These are phyloP conservation scores for Lottia scabra DNA, from an alignment of 2,888 invertebrate genomes.

Conservation along the genomic window DNA sequence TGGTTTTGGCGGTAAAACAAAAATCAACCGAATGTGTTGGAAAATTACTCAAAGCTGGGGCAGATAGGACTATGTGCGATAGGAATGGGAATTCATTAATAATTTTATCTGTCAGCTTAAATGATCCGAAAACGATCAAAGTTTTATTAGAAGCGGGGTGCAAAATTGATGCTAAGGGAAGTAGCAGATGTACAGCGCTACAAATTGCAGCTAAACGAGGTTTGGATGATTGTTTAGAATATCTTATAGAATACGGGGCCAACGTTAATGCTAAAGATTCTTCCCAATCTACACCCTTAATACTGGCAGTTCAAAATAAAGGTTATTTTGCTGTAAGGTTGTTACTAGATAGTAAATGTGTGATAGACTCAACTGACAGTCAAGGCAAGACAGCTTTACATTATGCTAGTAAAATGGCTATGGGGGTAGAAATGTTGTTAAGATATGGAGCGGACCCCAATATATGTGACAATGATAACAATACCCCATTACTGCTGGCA, in stretches of 20 bases:
- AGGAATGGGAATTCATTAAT: constrained; percentile 38
- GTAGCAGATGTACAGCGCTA: constrained; percentile 40
- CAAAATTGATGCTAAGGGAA: constrained; percentile 30
- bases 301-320: constrained; percentile 47
- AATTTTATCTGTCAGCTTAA: constrained; percentile 39
- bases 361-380: constrained; percentile 48
- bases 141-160: constrained; percentile 31
- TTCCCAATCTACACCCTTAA: constrained; percentile 55
- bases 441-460: constrained; percentile 59
- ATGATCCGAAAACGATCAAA: constrained; percentile 30
- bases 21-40: constrained; percentile 27
- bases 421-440: constrained; percentile 53
- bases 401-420: constrained; percentile 58
- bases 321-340: constrained; percentile 38
- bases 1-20: constrained; percentile 36
- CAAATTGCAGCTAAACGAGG: constrained; percentile 53
- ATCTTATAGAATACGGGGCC: constrained; percentile 47
- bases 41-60: constrained; percentile 30
- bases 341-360: constrained; percentile 43
- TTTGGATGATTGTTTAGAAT: constrained; percentile 40
- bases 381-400: constrained; percentile 72
- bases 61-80: constrained; percentile 23
- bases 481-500: constrained; percentile 60
- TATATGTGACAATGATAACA: constrained; percentile 55
- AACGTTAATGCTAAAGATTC: constrained; percentile 47